These are phyloP conservation scores for Epicampocera succincta DNA, from an alignment of 2,888 invertebrate species.

Conservation along the genomic window DNA sequence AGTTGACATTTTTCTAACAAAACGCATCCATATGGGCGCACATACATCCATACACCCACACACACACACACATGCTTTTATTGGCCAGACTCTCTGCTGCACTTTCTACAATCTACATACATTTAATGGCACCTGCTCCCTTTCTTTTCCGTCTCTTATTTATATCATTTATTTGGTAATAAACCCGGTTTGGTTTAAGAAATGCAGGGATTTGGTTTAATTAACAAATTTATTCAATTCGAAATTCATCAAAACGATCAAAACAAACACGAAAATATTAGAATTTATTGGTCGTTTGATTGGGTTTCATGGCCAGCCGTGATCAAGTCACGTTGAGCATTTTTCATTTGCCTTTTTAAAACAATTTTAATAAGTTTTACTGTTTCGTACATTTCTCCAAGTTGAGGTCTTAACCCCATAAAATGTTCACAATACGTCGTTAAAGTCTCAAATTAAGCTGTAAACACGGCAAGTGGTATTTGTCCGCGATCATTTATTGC, in stretches of 20 bases:
- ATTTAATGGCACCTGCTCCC: no score
- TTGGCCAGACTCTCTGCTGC: no score
- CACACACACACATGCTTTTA: no score
- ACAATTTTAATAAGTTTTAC: conserved; percentile 5
- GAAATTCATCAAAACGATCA: conserved; percentile 55
- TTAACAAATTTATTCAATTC: conserved; percentile 65
- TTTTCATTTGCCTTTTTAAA: conserved; percentile 17
- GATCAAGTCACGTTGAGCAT: conserved; percentile 31
- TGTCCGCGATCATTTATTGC: neutral
- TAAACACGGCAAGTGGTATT: conserved; percentile 47
- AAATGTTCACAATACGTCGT: conserved; percentile 1
- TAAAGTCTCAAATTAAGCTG: conserved; percentile 34
- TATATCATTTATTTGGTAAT: conserved; percentile 20
- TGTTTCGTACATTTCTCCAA: neutral
- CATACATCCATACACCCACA: no score
- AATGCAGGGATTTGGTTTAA: conserved; percentile 29
- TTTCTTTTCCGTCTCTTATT: neutral
- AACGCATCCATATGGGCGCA: no score
- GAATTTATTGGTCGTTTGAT: conserved; percentile 34
- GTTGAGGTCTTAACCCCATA: neutral
- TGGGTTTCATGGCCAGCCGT: neutral
- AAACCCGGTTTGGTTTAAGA: conserved; percentile 22
- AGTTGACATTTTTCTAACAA: no score
- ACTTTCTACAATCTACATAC: no score
- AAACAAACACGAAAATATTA: conserved; percentile 51